Base-by-base conservation (phyloP, 2,797 vertebrate genomes). In the Gymnoscopelus braueri region DNA sequence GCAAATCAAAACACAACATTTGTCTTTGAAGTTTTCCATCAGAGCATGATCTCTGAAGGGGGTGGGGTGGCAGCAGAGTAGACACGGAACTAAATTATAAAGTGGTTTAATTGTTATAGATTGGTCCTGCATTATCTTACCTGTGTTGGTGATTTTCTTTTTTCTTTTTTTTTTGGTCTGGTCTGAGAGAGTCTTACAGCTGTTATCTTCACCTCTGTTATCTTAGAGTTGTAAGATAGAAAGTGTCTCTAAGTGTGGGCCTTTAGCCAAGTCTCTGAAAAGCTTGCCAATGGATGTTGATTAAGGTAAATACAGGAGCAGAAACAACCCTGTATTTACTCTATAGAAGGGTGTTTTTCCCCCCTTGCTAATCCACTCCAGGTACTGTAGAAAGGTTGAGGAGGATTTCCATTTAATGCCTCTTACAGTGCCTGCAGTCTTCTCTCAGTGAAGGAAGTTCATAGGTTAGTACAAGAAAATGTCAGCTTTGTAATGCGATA, bases 381-480 rank as follows among this genome's bases (percentile, higher is more conserved):
- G 7, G 23, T 57, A 19, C 19, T 19, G 19, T 19, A 19, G 53
- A 73, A 76, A 74, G 76, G 77, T 77, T 68, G 60, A 69, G 79
- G 64, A 65, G 63, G 59, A 66, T 74, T 77, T 69, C 57, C 12
- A 63, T 81, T 66, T 83, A 65, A 80, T 73, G 67, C 83, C 85
- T 87, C 69, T 87, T 87, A 5, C 89, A 90, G 90, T 80, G 65
- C 79, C 78, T 72, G 71, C 58, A 72, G 47, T 79, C 64, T 81
- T 50, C 65, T 72, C 60, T 65, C 55, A 63, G 66, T 79, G 69
- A 88, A 87, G 72, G 50, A 53, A 69, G 72, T 60, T 72, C 53
- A 52, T 71, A 86, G 84, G 85, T 88, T 77, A 86, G 63, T 49
- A 47, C 24, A 59, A 73, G 77, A 66, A 84, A 88, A 90, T 85